Base-by-base conservation (phyloP, 2,888 invertebrate genomes). In the Dasypogon diadema region DNA sequence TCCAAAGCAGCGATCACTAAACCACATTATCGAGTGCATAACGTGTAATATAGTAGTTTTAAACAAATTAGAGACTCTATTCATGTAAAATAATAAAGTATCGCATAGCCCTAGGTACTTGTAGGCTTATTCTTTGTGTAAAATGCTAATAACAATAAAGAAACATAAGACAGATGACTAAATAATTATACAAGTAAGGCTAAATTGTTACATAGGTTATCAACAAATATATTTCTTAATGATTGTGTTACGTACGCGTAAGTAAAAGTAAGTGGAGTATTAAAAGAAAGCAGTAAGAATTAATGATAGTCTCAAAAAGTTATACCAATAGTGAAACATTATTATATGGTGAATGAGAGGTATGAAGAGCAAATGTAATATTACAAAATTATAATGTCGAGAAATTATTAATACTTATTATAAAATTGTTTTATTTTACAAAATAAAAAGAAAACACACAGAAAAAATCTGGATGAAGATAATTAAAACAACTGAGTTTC, bases 221-320 rank as follows among this genome's bases (percentile, higher is more conserved):
- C 30, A n/a, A 24, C 10, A 56, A 56, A 56, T 56, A 56, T 56
- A 56, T 56, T 56, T 56, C 56, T 56, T 56, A 56, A 56, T 56
- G 56, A 56, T 56, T 56, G 56, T 56, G 56, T 56, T 56, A 56
- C 5, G 56, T 56, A 56, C 26, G 30, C 56, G 18, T 56, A 56
- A 26, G 30, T 26, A 56, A 26, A 24, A 24, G 18, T 26, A 56
- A 56, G 26, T 26, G 56, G 56, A 56, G 18, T 14, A 8, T 51
- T 16, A 51, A 51, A n/a, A 51, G 16, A 16, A 18, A 51, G 18
- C 22, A 55, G 16, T 55, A 16, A 55, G n/a, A 55, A 21, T 55
- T 55, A 55, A 55, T 5, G n/a, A 56, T 56, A 56, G 56, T 56
- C 14, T 24, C 26, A 26, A 56, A 56, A 30, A 56, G 56, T 56